These are phyloP conservation scores for Caenorhabditis sp. DNA, from an alignment of 2,888 invertebrate species.

Conservation along the genomic window DNA sequence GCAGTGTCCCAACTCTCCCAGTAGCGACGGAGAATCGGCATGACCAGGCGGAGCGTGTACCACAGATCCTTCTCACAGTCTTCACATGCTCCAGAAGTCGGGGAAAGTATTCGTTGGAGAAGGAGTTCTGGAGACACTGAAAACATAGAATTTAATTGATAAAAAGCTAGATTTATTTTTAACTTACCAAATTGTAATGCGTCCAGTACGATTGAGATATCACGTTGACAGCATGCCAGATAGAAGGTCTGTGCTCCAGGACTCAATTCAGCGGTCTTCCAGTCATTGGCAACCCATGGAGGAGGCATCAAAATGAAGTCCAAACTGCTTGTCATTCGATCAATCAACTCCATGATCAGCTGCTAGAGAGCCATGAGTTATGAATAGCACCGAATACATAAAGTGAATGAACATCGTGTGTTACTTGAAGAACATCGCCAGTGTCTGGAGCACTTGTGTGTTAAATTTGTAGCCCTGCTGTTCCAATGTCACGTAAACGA, in stretches of 20 bases:
- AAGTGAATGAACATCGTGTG: conserved; percentile 73
- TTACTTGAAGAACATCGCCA: conserved; percentile 76
- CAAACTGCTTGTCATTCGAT: conserved; percentile 72
- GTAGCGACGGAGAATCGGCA: conserved; percentile 63
- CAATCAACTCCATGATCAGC: conserved; percentile 68
- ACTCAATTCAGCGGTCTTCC: conserved; percentile 92
- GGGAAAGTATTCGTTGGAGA: conserved; percentile 29
- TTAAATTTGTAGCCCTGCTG: conserved; percentile 58
- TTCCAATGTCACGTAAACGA: conserved; percentile 72
- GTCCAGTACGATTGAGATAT: conserved; percentile 69
- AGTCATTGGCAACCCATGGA: conserved; percentile 73
- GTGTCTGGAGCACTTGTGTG: conserved; percentile 59
- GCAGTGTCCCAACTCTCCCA: conserved; percentile 43
- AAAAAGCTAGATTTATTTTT: too few relatives aligned
- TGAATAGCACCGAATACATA: conserved; percentile 70
- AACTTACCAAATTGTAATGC: conserved; percentile 63
- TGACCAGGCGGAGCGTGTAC: conserved; percentile 58
- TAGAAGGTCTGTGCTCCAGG: conserved; percentile 91
- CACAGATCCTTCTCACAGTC: conserved; percentile 67
- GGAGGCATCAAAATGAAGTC: conserved; percentile 77
- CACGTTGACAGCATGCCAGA: too few relatives aligned
- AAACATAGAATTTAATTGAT: conserved; percentile 65
- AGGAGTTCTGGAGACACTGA: conserved; percentile 39
- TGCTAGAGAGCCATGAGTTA: conserved; percentile 63
- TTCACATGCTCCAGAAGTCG: conserved; percentile 43